Percentiles rank a stretch among this genome's conserved stretches.
phyloP scores from a whole-genome alignment of 1,140 invertebrate genomes.

The Augochlora pura region DNA sequence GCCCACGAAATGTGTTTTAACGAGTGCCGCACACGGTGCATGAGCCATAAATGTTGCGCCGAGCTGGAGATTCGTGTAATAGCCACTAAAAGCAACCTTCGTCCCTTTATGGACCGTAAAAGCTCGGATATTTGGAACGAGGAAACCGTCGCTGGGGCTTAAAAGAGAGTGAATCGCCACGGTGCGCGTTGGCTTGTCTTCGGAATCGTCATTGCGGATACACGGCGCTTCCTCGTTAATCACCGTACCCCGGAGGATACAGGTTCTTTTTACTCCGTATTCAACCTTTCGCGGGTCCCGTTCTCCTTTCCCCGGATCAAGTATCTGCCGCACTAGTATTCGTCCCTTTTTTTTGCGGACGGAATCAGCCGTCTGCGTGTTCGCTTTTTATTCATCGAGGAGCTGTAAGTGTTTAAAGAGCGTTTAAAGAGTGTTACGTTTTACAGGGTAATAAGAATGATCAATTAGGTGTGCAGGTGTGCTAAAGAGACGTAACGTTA shows the following conservation, averaged over 20 bases:
- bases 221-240: not conserved
- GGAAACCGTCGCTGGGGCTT: slow-evolving; percentile 48
- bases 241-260: not conserved
- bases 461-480: too few relatives aligned
- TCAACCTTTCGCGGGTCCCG: too few relatives aligned
- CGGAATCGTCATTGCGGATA: not conserved
- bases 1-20: slow-evolving; percentile 59
- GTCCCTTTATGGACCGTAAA: slow-evolving; percentile 66
- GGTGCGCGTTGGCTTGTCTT: not conserved
- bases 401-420: too few relatives aligned
- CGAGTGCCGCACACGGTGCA: slow-evolving; percentile 60
- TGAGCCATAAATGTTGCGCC: slow-evolving; percentile 64
- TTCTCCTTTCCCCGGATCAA: too few relatives aligned
- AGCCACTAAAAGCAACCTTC: slow-evolving; percentile 66
- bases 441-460: too few relatives aligned
- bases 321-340: too few relatives aligned
- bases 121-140: slow-evolving; percentile 60
- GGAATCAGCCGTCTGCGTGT: too few relatives aligned
- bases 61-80: slow-evolving; percentile 60
- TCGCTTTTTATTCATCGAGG: too few relatives aligned
- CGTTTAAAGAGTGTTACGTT: too few relatives aligned
- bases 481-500: too few relatives aligned
- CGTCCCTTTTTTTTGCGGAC: too few relatives aligned
- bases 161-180: slow-evolving; percentile 39
- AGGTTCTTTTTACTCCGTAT: too few relatives aligned